phyloP scores from a whole-genome alignment of 1,140 invertebrate genomes.

The Microplitis mediator region DNA sequence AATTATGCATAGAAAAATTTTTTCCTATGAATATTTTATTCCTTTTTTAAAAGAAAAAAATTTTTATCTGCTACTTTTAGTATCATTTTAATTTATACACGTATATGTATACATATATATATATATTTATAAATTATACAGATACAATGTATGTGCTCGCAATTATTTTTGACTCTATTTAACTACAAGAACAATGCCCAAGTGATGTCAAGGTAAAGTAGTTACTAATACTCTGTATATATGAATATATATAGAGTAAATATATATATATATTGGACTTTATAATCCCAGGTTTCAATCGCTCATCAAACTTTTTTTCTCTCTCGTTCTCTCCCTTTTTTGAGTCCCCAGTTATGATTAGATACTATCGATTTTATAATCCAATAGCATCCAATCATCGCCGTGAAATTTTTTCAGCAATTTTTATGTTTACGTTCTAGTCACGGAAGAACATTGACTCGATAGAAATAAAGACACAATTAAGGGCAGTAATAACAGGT shows the following conservation, averaged over 20 bases:
- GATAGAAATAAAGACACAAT: background rate
- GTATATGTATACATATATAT: background rate
- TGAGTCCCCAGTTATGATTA: background rate
- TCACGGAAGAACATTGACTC: background rate
- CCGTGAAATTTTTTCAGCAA: background rate
- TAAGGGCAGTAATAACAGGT: slow-evolving; percentile 1
- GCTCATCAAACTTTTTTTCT: too few relatives aligned
- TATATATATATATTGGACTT: background rate
- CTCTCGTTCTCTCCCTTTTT: too few relatives aligned
- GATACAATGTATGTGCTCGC: background rate
- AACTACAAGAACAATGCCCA: slow-evolving; percentile 1
- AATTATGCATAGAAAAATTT: too few relatives aligned
- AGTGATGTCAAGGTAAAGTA: slow-evolving; percentile 5
- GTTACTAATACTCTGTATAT: background rate
- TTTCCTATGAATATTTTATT: too few relatives aligned
- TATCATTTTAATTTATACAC: background rate
- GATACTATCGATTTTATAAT: background rate
- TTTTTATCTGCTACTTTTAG: too few relatives aligned
- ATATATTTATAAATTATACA: background rate
- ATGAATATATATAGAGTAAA: background rate
- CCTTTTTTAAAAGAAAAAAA: too few relatives aligned
- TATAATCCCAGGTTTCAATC: background rate
- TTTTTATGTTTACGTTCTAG: background rate
- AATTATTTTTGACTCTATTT: background rate
- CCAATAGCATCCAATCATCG: background rate